Evolutionary conservation across 2,797 vertebrate species (phyloP).

Genomic region (Hozukius guyotensis): DNA sequence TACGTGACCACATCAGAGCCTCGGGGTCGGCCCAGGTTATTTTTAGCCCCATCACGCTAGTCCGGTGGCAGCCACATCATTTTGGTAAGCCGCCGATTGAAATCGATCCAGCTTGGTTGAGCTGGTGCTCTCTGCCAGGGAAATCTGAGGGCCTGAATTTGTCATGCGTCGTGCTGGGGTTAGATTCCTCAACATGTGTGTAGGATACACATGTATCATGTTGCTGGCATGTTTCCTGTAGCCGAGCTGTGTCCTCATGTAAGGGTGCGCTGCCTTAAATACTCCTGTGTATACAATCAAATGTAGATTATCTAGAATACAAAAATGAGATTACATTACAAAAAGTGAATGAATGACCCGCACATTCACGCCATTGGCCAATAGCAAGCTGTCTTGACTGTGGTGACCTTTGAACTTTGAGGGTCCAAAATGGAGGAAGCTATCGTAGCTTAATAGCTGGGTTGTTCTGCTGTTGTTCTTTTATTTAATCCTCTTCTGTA

Average conservation of each 20-base stretch:
- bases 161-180: constrained; percentile 49
- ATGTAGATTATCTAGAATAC: not conserved
- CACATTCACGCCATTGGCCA: no score
- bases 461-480: no score
- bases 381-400: no score
- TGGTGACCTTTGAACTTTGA: no score
- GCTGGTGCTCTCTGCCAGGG: constrained; percentile 58
- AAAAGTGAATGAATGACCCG: no score
- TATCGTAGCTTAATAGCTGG: no score
- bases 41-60: constrained; percentile 65
- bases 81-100: constrained; percentile 77
- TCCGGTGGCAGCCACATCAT: constrained; percentile 74
- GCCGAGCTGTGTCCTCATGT: not conserved
- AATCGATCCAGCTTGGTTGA: constrained; percentile 71
- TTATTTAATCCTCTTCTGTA: no score
- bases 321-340: not conserved
- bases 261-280: not conserved
- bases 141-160: constrained; percentile 64
- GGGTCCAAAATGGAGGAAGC: no score
- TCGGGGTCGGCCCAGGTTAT: constrained; percentile 57
- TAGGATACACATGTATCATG: constrained; percentile 19
- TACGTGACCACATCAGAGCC: constrained; percentile 75
- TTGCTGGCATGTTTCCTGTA: constrained; percentile 9
- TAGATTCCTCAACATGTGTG: constrained; percentile 56
- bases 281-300: not conserved